phyloP scores from a whole-genome alignment of 53 echinoderm and acorn worm genomes.

The Apostichopus leukothele region DNA sequence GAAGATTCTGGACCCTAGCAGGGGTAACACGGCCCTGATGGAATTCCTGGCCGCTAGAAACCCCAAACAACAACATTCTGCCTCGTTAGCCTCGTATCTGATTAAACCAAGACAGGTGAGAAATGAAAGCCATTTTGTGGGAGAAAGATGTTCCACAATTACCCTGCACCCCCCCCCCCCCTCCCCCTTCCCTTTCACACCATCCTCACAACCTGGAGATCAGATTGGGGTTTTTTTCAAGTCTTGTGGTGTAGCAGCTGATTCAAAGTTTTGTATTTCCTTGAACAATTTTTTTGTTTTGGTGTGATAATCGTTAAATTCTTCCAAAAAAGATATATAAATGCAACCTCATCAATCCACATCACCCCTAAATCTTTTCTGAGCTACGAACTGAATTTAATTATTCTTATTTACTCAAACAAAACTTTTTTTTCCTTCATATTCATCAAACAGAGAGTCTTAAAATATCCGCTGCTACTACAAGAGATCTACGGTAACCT shows the following conservation, averaged over 20 bases:
- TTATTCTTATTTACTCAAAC: not conserved
- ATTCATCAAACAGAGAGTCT: slow-evolving; percentile 66
- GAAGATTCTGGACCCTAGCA: slow-evolving; percentile 90
- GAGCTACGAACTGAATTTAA: too few species aligned
- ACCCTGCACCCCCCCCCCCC: too few species aligned
- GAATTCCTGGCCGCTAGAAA: slow-evolving; percentile 95
- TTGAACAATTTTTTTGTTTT: not conserved
- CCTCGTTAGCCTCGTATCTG: slow-evolving; percentile 86
- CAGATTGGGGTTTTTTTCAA: too few species aligned
- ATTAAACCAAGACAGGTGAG: slow-evolving; percentile 98
- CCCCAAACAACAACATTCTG: slow-evolving; percentile 97
- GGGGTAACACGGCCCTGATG: slow-evolving; percentile 79
- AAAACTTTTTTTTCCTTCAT: not conserved
- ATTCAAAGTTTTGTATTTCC: too few species aligned
- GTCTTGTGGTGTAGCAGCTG: too few species aligned
- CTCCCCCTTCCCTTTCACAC: too few species aligned
- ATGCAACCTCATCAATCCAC: too few species aligned
- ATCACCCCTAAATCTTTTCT: not conserved
- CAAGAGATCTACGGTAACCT: slow-evolving; percentile 77
- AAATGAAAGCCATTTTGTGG: too few species aligned
- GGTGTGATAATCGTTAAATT: too few species aligned
- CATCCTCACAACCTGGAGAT: too few species aligned
- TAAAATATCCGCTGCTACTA: slow-evolving; percentile 91
- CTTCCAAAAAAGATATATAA: too few species aligned
- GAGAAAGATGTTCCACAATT: too few species aligned